A percentile compares a stretch with the other conserved stretches of the same genome.
Evolutionary conservation across 2,888 invertebrate species (phyloP).

Genomic region (Rotaria macrura): DNA sequence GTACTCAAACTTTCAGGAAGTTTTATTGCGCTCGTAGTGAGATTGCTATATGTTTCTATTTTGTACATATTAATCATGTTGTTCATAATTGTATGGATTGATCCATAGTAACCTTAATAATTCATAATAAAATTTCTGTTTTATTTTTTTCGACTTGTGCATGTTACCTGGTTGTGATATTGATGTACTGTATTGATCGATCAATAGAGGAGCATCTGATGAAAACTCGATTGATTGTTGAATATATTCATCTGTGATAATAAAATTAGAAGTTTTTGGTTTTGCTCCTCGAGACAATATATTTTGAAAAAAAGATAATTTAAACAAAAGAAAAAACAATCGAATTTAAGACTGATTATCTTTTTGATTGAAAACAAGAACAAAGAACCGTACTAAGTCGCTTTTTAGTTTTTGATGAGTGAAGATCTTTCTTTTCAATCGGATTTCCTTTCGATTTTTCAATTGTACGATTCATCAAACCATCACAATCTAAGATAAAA

Average conservation of each 20-base stretch:
- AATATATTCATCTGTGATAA: not conserved
- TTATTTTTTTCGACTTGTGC: not conserved
- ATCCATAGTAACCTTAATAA: not conserved
- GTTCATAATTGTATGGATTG: not conserved
- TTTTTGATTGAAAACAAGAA: not conserved
- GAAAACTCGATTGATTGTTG: not conserved
- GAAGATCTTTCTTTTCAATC: not conserved
- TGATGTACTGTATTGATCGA: not conserved
- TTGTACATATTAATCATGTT: not conserved
- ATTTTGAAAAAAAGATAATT: no score
- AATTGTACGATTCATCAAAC: not conserved
- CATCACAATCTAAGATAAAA: not conserved
- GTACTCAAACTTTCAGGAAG: no score
- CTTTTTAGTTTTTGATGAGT: not conserved
- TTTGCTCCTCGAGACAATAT: no score
- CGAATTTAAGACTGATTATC: no score
- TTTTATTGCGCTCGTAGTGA: no score
- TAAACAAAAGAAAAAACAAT: no score
- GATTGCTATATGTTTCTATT: no score
- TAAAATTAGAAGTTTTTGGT: not conserved
- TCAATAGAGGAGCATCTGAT: no score
- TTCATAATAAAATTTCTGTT: not conserved
- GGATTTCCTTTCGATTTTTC: not conserved
- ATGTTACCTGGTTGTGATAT: not conserved
- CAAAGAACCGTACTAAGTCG: not conserved